phyloP scores from a whole-genome alignment of 2,888 invertebrate genomes.

The Thumatha senex region DNA sequence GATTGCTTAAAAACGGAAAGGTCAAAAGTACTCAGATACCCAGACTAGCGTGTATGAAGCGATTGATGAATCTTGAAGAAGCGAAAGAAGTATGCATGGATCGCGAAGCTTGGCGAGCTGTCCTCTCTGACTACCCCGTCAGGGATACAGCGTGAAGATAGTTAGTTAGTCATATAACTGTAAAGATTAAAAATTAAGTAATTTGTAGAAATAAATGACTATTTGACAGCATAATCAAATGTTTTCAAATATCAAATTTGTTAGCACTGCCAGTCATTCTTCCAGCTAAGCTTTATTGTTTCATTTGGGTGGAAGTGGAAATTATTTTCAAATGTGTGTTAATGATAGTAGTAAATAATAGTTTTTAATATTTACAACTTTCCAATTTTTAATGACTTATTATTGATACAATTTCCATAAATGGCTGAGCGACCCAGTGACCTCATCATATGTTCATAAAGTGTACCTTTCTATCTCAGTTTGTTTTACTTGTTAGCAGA shows the following conservation, averaged over 20 bases:
- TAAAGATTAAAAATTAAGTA: slow-evolving; percentile 2
- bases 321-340: slow-evolving; percentile 2
- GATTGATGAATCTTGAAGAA: no score
- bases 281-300: no score
- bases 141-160: no score
- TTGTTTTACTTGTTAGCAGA: slow-evolving; percentile 59
- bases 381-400: slow-evolving; percentile 26
- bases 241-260: no score
- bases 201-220: neutral
- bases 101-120: no score
- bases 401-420: slow-evolving; percentile 39
- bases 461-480: slow-evolving; percentile 51
- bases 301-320: no score
- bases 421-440: slow-evolving; percentile 51
- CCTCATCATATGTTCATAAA: slow-evolving; percentile 36
- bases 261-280: no score
- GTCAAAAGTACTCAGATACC: slow-evolving; percentile 25
- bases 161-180: no score
- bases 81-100: no score
- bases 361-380: slow-evolving; percentile 22
- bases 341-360: slow-evolving; percentile 8
- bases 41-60: slow-evolving; percentile 4
- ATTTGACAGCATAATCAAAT: no score
- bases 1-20: no score
- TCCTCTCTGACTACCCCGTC: no score